Base-by-base conservation (phyloP, 1,140 invertebrate species). In the Pachypeltis micranthus region DNA sequence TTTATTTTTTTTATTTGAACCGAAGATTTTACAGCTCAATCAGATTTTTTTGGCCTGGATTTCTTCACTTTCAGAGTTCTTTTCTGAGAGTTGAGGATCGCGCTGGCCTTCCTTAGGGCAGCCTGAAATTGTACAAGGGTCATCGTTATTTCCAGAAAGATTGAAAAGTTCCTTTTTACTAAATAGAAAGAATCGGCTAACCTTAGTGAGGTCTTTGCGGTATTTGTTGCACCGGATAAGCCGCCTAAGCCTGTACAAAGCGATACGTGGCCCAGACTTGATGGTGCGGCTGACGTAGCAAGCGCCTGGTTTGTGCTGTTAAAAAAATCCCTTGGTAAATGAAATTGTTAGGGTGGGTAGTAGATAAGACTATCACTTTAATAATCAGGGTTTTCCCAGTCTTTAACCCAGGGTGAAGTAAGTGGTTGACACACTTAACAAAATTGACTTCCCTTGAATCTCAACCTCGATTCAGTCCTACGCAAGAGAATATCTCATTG, bases 71-170 rank as follows among this genome's bases (percentile, higher is more conserved):
- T 66, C 24, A 67, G 44, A 21, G 69, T 59, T 55, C 69, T 69
- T 62, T 90, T 87, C 77, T 96, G 93, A 26, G 92, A 94, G 63
- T 87, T 82, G 51, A 96, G 76, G 66, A 96, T 86, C 63, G 93
- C 92, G 74, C 90, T 93, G 19, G 91, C 91, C 74, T 88, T 83
- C 64, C 91, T 83, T n/a, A 96, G 74, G 44, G 91, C 90, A 72
- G 82, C 83, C 86, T 92, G 66, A 44, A 81, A 80, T 67, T 4
- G 57, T n/a, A n/a, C n/a, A n/a, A n/a, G n/a, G n/a, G n/a, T n/a
- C n/a, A n/a, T n/a, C n/a, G n/a, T n/a, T n/a, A n/a, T n/a, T n/a
- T n/a, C n/a, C n/a, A 14, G 59, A 54, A 64, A 66, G 62, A 66
- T 57, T 24, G 21, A 10, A n/a, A 39, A 39, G n/a, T n/a, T 39